A percentile compares a stretch with the other conserved stretches of the same genome.
Evolutionary conservation across 2,113 vertebrate species (phyloP).

Genomic region (Fregetta grallaria): DNA sequence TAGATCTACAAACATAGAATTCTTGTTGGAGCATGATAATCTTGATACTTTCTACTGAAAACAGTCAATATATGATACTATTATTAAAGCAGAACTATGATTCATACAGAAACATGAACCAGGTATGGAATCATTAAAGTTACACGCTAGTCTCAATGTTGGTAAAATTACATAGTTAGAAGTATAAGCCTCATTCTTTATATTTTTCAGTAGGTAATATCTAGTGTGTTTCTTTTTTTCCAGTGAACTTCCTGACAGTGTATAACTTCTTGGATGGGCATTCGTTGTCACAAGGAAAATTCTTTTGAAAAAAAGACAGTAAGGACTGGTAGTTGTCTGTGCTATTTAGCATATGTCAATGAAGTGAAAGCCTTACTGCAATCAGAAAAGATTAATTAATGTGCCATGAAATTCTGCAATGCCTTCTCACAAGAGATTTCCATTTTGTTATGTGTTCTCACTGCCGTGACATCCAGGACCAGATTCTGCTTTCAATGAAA

Average conservation of each 20-base stretch:
- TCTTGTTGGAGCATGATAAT: neutral
- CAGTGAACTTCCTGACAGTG: neutral
- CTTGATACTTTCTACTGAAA: neutral
- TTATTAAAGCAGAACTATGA: neutral
- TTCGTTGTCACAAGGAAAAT: slow-evolving; percentile 28
- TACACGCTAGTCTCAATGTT: neutral
- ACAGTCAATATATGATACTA: neutral
- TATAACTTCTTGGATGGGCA: neutral
- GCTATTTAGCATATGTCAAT: neutral
- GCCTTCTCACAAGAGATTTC: neutral
- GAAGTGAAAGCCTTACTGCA: neutral
- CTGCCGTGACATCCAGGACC: neutral
- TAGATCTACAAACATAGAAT: neutral
- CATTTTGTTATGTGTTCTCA: neutral
- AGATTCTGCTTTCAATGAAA: neutral
- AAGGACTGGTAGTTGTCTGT: neutral
- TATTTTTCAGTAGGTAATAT: neutral
- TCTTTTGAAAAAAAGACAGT: neutral
- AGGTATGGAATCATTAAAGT: neutral
- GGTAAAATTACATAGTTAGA: neutral
- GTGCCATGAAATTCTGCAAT: neutral
- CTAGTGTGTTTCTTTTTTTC: neutral
- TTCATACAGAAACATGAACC: neutral
- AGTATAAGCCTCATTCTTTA: neutral
- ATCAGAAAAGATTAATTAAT: slow-evolving; percentile 9